Conservation (phyloP, 2,113 vertebrate species). For the Microtus oregoni region DNA sequence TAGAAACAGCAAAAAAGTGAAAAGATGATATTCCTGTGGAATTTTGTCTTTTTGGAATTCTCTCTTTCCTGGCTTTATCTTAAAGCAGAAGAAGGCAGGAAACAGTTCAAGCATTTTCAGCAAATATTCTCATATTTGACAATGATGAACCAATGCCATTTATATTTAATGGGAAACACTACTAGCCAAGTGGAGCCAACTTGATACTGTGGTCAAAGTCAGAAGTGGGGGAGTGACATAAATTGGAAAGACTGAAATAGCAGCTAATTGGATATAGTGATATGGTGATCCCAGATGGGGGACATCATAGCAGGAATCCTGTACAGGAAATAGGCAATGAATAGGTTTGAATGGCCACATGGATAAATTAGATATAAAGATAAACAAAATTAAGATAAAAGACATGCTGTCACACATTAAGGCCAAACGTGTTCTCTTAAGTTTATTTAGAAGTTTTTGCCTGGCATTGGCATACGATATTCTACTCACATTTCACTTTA, state of each 20-base stretch:
- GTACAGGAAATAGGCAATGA: not conserved
- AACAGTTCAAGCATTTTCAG: not conserved
- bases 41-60: not conserved
- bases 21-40: not conserved
- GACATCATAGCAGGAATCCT: not conserved
- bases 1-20: not conserved
- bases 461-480: rapidly evolving
- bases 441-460: not conserved
- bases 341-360: not conserved
- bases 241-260: not conserved
- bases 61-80: not conserved
- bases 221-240: not conserved
- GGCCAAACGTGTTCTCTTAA: not conserved
- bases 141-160: not conserved
- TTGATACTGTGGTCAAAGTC: not conserved
- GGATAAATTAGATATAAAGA: not conserved
- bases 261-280: not conserved
- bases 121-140: not conserved
- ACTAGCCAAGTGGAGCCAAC: not conserved
- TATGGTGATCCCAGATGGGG: not conserved
- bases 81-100: not conserved
- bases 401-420: not conserved
- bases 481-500: not conserved
- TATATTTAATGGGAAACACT: not conserved
- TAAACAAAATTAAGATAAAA: not conserved